These are phyloP conservation scores for Ferdinandea cuprea DNA, from an alignment of 2,888 invertebrate species.

Conservation along the genomic window DNA sequence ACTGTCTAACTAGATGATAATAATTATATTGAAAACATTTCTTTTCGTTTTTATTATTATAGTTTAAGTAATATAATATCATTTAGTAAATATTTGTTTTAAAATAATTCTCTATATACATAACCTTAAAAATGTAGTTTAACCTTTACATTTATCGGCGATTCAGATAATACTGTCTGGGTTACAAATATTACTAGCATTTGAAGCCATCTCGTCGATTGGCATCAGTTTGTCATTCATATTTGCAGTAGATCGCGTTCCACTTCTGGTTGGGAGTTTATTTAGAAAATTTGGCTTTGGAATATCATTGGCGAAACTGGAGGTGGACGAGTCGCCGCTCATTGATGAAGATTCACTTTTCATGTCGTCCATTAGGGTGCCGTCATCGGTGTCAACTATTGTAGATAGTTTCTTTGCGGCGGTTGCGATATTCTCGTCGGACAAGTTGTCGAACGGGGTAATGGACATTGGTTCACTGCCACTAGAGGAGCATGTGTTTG, in stretches of 20 bases:
- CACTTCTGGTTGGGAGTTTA: slow-evolving; percentile 48
- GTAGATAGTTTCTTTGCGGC: slow-evolving; percentile 52
- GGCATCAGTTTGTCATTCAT: slow-evolving; percentile 39
- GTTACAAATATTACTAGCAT: slow-evolving; percentile 48
- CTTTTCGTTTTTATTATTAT: slow-evolving; percentile 17
- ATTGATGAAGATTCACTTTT: slow-evolving; percentile 81
- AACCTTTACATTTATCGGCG: slow-evolving; percentile 2
- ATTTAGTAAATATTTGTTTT: slow-evolving; percentile 52
- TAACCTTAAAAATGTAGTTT: slow-evolving; percentile 6
- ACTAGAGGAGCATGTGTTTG: slow-evolving; percentile 77
- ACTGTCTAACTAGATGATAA: slow-evolving; percentile 29
- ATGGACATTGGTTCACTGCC: slow-evolving; percentile 79
- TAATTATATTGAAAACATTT: slow-evolving; percentile 33
- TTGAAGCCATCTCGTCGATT: slow-evolving; percentile 32
- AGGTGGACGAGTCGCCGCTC: slow-evolving; percentile 76
- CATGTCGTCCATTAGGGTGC: slow-evolving; percentile 81
- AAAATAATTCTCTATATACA: slow-evolving; percentile 54
- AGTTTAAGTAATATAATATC: slow-evolving; percentile 55
- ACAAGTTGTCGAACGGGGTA: slow-evolving; percentile 79
- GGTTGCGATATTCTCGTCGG: slow-evolving; percentile 76
- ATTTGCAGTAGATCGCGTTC: slow-evolving; percentile 5
- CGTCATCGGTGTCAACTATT: slow-evolving; percentile 77
- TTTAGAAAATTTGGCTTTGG: slow-evolving; percentile 70
- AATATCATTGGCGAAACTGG: slow-evolving; percentile 35
- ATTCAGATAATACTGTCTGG: slow-evolving; percentile 56